Evolutionary conservation across 2,888 invertebrate genomes (phyloP).

Genomic region (Orgyia antiqua): DNA sequence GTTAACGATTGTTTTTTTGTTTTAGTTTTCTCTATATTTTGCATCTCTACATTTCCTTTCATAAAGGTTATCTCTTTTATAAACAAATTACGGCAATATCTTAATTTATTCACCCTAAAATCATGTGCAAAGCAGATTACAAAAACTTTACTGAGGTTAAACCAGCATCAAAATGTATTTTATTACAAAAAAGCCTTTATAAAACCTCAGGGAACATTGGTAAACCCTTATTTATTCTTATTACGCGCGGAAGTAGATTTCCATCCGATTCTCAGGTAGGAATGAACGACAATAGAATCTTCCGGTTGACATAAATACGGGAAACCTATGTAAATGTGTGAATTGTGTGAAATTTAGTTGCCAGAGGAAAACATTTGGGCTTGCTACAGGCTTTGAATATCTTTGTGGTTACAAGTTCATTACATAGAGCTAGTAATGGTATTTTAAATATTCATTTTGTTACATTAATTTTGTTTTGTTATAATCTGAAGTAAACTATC

Average conservation of each 20-base stretch:
- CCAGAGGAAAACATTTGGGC: constrained; percentile 7
- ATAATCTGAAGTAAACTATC: neutral
- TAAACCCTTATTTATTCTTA: constrained; percentile 26
- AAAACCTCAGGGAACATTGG: constrained; percentile 11
- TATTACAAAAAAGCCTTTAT: constrained; percentile 3
- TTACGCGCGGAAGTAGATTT: constrained; percentile 23
- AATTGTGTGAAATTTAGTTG: constrained; percentile 10
- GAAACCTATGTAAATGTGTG: constrained; percentile 24
- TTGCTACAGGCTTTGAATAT: constrained; percentile 10
- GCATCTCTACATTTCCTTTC: too few relatives aligned
- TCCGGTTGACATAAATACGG: constrained; percentile 25
- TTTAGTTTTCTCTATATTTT: too few relatives aligned
- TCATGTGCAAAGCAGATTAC: too few relatives aligned
- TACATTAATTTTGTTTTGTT: too few relatives aligned
- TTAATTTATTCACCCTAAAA: too few relatives aligned
- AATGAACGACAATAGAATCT: constrained; percentile 27
- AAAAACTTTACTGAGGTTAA: too few relatives aligned
- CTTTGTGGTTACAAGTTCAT: constrained; percentile 8
- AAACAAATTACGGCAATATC: too few relatives aligned
- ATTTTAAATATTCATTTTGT: too few relatives aligned
- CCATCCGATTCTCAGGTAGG: constrained; percentile 26
- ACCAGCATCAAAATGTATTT: neutral
- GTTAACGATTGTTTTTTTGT: too few relatives aligned
- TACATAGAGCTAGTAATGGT: too few relatives aligned
- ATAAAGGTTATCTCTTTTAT: too few relatives aligned